These are phyloP conservation scores for Eristalinus aeneus DNA, from an alignment of 2,888 invertebrate genomes.

Conservation along the genomic window DNA sequence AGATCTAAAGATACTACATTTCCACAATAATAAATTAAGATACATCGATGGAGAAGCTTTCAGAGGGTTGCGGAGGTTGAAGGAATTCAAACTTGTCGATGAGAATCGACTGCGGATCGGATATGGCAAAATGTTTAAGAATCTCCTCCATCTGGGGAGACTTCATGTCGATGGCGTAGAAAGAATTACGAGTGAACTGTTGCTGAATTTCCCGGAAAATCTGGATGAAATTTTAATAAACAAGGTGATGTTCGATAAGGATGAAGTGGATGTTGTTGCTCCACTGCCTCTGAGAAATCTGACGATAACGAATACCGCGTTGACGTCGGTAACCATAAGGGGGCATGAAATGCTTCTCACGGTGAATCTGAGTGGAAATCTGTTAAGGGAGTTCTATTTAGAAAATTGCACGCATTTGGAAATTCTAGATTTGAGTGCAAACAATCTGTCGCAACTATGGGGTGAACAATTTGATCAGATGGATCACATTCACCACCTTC, in stretches of 20 bases:
- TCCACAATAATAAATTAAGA: constrained; percentile 74
- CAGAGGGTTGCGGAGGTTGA: constrained; percentile 65
- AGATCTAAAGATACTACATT: constrained; percentile 71
- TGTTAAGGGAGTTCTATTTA: constrained; percentile 72
- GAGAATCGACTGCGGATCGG: constrained; percentile 41
- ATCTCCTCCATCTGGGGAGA: constrained; percentile 33
- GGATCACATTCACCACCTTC: constrained; percentile 65
- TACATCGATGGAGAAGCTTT: constrained; percentile 72
- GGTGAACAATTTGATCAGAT: constrained; percentile 70
- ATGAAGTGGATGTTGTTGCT: constrained; percentile 64
- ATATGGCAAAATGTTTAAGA: constrained; percentile 39
- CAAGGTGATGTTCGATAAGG: constrained; percentile 71
- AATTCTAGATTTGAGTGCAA: constrained; percentile 76
- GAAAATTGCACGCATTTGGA: constrained; percentile 66
- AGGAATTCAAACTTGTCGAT: constrained; percentile 46
- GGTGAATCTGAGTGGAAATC: constrained; percentile 77
- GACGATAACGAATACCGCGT: constrained; percentile 73
- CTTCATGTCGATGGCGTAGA: constrained; percentile 20
- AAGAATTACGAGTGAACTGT: constrained; percentile 68
- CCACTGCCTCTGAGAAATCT: constrained; percentile 72
- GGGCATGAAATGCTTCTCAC: constrained; percentile 50
- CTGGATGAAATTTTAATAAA: constrained; percentile 72
- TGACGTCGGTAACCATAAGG: constrained; percentile 70
- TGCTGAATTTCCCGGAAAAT: constrained; percentile 73
- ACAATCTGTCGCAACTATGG: constrained; percentile 73